Base-by-base conservation (phyloP, 2,888 invertebrate species). In the Amphiduros pacificus region DNA sequence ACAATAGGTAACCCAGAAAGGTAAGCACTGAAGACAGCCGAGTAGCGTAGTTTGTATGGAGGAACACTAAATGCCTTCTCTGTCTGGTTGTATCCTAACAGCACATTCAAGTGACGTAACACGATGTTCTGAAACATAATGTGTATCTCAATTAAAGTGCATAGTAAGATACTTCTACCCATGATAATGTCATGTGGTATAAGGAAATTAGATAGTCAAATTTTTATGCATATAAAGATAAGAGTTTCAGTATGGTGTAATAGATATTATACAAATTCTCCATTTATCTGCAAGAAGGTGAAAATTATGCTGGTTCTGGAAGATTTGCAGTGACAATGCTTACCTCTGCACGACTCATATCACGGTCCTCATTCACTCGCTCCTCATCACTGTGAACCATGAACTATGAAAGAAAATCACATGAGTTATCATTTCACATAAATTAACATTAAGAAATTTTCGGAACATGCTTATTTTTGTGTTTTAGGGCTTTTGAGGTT, bases 1-100 rank as follows among this genome's bases (percentile, higher is more conserved):
- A 84, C 83, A 74, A 75, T 94, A 0, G 97, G 94, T 65, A 98
- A 84, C 78, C 94, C 95, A 31, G 93, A 90, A 79, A 99, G 85
- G 80, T 97, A 98, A 0, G 94, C 94, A 84, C 95, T 96, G 84
- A 97, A 97, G 1, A 95, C 93, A 0, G 97, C 91, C 0, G 96
- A 95, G 62, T 89, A 87, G 74, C 94, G 87, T 56, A 98, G 83
- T 64, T 90, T 88, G 59, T 89, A 88, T 0, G 98, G 94, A 4
- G 93, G 89, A n/a, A 95, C 88, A 75, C 93, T 93, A 78, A 98
- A 94, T 41, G 89, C 90, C 76, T 91, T 91, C 76, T 98, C 97
- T 55, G 89, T 89, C 71, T 90, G 90, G 83, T 93, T 95, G 83
- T 94, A 98, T 0, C 98, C 98, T 26, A 99, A 85, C 14, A 98